A percentile compares a stretch with the other conserved stretches of the same genome.
phyloP scores from a whole-genome alignment of 1,140 invertebrate species.

The Dufourea novaeangliae region DNA sequence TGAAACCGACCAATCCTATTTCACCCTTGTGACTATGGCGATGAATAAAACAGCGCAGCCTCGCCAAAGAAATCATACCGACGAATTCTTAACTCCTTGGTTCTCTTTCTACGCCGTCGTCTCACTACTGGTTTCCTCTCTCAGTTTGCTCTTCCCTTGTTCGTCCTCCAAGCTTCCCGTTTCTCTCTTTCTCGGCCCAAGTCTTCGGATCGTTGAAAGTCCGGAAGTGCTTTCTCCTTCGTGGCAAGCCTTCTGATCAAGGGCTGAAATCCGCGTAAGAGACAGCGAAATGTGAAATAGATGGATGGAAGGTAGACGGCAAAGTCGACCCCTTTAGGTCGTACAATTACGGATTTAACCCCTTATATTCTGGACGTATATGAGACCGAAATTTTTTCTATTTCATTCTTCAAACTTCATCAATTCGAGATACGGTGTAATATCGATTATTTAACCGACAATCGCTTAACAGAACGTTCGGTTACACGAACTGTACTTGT shows the following conservation, averaged over 20 bases:
- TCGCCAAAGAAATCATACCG: slow-evolving; percentile 40
- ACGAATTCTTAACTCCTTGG: slow-evolving; percentile 25
- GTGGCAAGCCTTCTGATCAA: slow-evolving; percentile 11
- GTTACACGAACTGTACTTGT: no score
- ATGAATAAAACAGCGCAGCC: slow-evolving; percentile 59
- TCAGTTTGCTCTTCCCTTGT: neutral
- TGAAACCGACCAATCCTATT: slow-evolving; percentile 23
- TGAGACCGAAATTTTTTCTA: neutral
- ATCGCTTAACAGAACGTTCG: no score
- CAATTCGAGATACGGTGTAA: neutral
- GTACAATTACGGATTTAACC: slow-evolving; percentile 17
- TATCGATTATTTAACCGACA: no score
- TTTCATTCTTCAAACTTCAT: neutral
- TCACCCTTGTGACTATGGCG: slow-evolving; percentile 26
- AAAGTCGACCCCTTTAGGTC: no score
- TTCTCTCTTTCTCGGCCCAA: neutral
- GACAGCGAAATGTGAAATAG: neutral
- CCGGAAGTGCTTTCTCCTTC: slow-evolving; percentile 6
- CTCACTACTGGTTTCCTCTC: neutral
- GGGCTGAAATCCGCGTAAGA: neutral
- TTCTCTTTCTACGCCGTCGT: neutral
- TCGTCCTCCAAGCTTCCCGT: neutral
- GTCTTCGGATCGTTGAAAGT: slow-evolving; percentile 13
- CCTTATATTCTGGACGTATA: neutral
- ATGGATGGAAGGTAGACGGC: neutral